Evolutionary conservation across 2,113 vertebrate genomes (phyloP).

Genomic region (Forbesichthys papilliferus): DNA sequence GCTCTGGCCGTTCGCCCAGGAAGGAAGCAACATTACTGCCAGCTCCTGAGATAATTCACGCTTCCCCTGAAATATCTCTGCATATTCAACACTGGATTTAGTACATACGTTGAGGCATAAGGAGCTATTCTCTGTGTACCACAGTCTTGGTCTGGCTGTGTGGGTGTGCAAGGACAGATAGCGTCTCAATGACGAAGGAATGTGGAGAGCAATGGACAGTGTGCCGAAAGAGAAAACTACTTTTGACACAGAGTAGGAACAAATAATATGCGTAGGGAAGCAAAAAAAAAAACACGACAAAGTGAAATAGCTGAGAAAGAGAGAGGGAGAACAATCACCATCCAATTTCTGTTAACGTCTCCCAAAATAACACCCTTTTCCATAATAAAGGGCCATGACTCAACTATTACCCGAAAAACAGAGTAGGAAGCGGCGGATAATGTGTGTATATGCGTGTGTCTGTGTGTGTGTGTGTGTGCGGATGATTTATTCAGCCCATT

Average conservation of each 20-base stretch:
- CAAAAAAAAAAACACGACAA: slow-evolving; percentile 9
- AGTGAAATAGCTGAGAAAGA: slow-evolving; percentile 13
- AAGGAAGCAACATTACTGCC: slow-evolving; percentile 25
- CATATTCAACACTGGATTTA: slow-evolving; percentile 43
- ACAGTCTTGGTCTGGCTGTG: slow-evolving; percentile 33
- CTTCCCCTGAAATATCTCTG: slow-evolving; percentile 52
- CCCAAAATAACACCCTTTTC: slow-evolving; percentile 7
- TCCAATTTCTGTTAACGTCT: neutral
- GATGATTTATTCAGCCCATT: neutral
- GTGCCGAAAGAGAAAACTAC: neutral
- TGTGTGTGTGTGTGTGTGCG: neutral
- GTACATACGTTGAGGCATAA: slow-evolving; percentile 33
- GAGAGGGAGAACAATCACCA: neutral
- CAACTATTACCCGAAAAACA: slow-evolving; percentile 4
- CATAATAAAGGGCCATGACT: neutral
- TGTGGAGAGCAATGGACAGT: neutral
- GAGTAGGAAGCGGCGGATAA: slow-evolving; percentile 6
- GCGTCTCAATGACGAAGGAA: slow-evolving; percentile 1
- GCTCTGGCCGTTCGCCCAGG: slow-evolving; percentile 38
- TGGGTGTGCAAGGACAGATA: slow-evolving; percentile 46
- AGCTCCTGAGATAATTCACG: slow-evolving; percentile 42
- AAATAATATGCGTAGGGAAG: slow-evolving; percentile 2
- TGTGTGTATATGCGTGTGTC: neutral
- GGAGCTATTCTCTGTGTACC: slow-evolving; percentile 40
- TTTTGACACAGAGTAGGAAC: slow-evolving; percentile 11